These are phyloP conservation scores for Drosophila tripunctata DNA, from an alignment of 2,888 invertebrate species.

Conservation along the genomic window DNA sequence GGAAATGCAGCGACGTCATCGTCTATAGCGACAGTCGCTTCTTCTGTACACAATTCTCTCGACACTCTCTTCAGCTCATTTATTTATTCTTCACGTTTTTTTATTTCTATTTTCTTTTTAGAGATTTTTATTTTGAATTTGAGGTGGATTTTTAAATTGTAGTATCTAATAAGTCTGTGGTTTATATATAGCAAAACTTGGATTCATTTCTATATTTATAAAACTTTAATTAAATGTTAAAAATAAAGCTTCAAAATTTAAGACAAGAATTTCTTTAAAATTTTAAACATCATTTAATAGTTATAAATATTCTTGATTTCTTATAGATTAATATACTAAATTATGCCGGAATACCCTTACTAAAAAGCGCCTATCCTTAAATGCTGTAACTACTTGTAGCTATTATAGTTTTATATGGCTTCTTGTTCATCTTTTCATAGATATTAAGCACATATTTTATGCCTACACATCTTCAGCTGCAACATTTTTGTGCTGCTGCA, in stretches of 20 bases:
- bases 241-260: too few species aligned
- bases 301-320: too few species aligned
- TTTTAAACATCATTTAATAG: neutral
- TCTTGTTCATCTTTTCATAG: neutral
- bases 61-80: conserved; percentile 11
- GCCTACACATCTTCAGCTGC: conserved; percentile 8
- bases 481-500: conserved; percentile 6
- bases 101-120: neutral
- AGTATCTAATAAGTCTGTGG: neutral
- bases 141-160: neutral
- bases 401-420: too few species aligned
- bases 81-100: conserved; percentile 5
- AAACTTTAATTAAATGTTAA: too few species aligned
- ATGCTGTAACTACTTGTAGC: neutral
- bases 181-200: too few species aligned
- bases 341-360: neutral
- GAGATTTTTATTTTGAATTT: neutral
- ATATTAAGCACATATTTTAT: too few species aligned
- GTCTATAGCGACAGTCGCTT: conserved; percentile 31
- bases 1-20: conserved; percentile 19
- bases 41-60: conserved; percentile 22
- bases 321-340: too few species aligned
- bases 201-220: too few species aligned
- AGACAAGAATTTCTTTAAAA: neutral
- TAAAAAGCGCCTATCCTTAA: neutral